Base-by-base conservation (phyloP, 2,888 invertebrate genomes). In the Hydroisotoma schaefferi region DNA sequence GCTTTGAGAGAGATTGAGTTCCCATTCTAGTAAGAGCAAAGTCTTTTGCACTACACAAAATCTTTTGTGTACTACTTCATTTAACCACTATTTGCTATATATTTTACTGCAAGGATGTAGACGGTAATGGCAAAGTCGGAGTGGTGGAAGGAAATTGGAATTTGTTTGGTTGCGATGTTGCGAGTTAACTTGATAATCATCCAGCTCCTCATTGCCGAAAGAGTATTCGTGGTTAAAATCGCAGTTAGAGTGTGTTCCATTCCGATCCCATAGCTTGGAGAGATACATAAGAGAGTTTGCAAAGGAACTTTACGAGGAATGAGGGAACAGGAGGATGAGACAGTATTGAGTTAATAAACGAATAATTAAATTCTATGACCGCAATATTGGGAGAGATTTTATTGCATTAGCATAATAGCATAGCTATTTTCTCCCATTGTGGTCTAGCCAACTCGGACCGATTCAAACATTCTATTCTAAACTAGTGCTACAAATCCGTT, bases 391-490 rank as follows among this genome's bases (percentile, higher is more conserved):
- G 55, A 54, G 38, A 46, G 49, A 61, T 59, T 65, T 65, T 55
- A 65, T 59, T 59, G 55, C 57, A 65, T 65, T 65, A 56, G 61
- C 61, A 65, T 65, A 65, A 61, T 60, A 63, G 59, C 59, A 59
- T 60, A 63, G 59, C 59, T 55, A 52, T 52, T 51, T 51, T 53
- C 48, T 53, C 46, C 49, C 15, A 47, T 43, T 57, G 48, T 48
- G 47, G 47, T 47, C n/a, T 40, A 2, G 15, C 10, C 4, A 8
- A 22, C 28, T 37, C 33, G 29, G 10, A 5, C 43, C 6, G 6
- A n/a, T 6, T 18, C 43, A 43, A 43, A 43, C 18, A 43, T 43
- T 43, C 43, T n/a, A n/a, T n/a, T n/a, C n/a, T n/a, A n/a, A n/a
- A n/a, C n/a, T n/a, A n/a, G n/a, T n/a, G n/a, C n/a, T n/a, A 33